These are phyloP conservation scores for Uropsilus gracilis DNA, from an alignment of 2,113 vertebrate species.

Conservation along the genomic window DNA sequence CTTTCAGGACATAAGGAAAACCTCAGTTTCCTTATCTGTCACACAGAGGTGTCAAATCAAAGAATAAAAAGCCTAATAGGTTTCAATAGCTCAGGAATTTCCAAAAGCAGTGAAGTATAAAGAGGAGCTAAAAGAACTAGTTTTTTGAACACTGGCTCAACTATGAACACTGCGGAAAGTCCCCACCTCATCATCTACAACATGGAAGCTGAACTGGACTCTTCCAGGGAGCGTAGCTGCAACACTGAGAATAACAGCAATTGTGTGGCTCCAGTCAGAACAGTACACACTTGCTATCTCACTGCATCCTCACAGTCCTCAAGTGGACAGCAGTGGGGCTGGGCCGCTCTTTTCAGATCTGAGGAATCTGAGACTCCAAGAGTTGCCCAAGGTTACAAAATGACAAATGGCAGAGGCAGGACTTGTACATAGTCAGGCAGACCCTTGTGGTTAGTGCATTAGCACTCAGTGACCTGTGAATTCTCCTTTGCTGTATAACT, in stretches of 20 bases:
- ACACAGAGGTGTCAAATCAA: neutral
- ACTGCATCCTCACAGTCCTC: neutral
- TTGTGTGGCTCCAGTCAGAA: neutral
- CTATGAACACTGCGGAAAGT: neutral
- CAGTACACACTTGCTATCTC: neutral
- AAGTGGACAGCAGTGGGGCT: neutral
- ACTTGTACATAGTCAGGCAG: neutral
- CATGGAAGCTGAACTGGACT: neutral
- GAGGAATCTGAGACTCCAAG: neutral
- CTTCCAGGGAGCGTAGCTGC: neutral
- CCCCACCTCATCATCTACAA: neutral
- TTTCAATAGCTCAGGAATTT: neutral
- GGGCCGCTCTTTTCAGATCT: neutral
- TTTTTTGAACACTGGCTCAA: neutral
- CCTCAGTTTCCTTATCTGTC: slow-evolving; percentile 29
- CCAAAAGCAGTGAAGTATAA: neutral
- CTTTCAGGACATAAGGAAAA: neutral
- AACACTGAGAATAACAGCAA: neutral
- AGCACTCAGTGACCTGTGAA: neutral
- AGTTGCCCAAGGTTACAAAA: neutral
- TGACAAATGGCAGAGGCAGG: neutral
- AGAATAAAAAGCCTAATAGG: neutral
- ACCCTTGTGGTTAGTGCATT: neutral
- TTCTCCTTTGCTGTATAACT: neutral
- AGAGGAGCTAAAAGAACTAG: neutral